These are phyloP conservation scores for Corythornis madagascariensis DNA, from an alignment of 2,113 vertebrate species.

Conservation along the genomic window DNA sequence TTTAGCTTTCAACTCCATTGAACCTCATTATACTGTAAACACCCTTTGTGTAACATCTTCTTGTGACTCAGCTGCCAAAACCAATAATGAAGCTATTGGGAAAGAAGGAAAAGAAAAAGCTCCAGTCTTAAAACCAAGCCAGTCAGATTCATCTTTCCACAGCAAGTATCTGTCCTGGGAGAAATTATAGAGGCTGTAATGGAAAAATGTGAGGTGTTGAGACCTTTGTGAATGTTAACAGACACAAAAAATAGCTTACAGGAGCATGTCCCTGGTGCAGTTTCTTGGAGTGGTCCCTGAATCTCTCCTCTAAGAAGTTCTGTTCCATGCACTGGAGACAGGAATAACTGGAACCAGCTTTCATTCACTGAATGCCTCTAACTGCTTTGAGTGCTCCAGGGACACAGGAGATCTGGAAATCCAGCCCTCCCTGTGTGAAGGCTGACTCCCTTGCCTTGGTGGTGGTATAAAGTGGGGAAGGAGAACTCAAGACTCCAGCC, in stretches of 20 bases:
- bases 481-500: not conserved
- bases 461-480: not conserved
- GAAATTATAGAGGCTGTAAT: not conserved
- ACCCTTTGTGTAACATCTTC: slow-evolving; percentile 29
- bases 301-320: not conserved
- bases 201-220: not conserved
- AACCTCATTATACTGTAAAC: slow-evolving; percentile 26
- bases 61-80: slow-evolving; percentile 42
- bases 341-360: not conserved
- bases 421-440: not conserved
- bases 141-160: not conserved
- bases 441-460: not conserved
- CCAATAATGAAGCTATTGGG: slow-evolving; percentile 14
- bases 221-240: not conserved
- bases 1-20: slow-evolving; percentile 50
- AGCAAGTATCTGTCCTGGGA: not conserved
- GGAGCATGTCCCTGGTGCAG: not conserved
- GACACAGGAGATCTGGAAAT: not conserved
- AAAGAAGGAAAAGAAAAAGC: slow-evolving; percentile 6
- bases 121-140: not conserved
- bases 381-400: not conserved
- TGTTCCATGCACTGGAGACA: not conserved
- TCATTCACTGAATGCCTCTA: not conserved
- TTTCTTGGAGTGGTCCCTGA: not conserved
- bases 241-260: not conserved